Evolutionary conservation across 2,797 vertebrate genomes (phyloP), one percentile per base, ranked within the genome.

Genomic region (Harpagifer antarcticus): DNA sequence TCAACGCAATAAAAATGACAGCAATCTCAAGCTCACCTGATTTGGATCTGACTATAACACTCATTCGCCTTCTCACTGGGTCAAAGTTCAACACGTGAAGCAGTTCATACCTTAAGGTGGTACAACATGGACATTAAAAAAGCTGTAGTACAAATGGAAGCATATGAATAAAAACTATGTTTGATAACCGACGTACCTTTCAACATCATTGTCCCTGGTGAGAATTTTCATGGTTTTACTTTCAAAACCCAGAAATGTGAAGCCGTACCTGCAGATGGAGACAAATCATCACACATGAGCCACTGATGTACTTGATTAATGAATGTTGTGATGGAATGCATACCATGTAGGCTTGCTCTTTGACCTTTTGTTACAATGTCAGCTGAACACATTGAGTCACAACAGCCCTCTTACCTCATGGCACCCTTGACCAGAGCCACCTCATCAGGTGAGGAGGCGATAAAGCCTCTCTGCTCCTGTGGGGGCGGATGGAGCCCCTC

Each of bases 51-150:
- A 99, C 97, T 52, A 99, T 96, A 44, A 99, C 98, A 47, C 98
- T 99, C 98, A 99, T 99, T 48, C 98, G 94, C 72, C 98, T 95
- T 69, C 98, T 96, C 58, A 98, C 95, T 0, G 97, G 95, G 89
- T 99, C 98, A 67, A 99, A 99, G 90, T 97, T 96, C 88, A 99
- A 81, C 75, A 98, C 96, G 0, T 99, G 97, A 68, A 99, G 97
- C 75, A 98, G 95, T 0, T 98, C 95, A 47, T 98, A 99, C 84
- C 98, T 99, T 89, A 7, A 47, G 66, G 23, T 69, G 19, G 45
- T 1, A 37, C 0, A 27, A 57, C 60, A 78, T 4, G 6, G 0
- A 54, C 53, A 67, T 23, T 27, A 55, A 31, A 23, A 48, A 57
- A 4, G 10, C 6, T 19, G 19, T 11, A 11, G 19, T 9, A 9